Base-by-base conservation (phyloP, 2,888 invertebrate species). In the Venustoraphidia nigricollis region DNA sequence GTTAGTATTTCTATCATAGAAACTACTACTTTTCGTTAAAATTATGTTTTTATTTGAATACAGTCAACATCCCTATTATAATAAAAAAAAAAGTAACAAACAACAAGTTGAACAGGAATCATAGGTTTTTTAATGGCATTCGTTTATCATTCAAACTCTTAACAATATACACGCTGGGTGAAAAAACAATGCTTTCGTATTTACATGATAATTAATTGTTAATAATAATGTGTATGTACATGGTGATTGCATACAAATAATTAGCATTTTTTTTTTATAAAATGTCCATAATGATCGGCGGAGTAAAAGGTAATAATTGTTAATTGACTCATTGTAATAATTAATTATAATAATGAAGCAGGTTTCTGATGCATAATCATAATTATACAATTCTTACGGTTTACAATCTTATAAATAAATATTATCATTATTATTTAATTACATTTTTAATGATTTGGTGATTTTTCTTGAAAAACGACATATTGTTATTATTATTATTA, bases 271-370 rank as follows among this genome's bases (percentile, higher is more conserved):
- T 27, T 27, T 27, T 27, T 27, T 42, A 42, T 42, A 42, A 42
- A 42, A 42, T 42, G 42, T 42, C 34, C 34, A 42, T 42, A 17
- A 42, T 42, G 42, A 42, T 42, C 34, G 42, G 42, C 42, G 42
- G 42, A 42, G 42, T 42, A 14, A 39, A 42, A 42, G 42, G 42
- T 42, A 42, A 42, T 27, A 27, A 27, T 27, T 34, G 42, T 42
- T 42, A 42, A 42, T 42, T 42, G 42, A 42, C 42, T 42, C 34
- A 42, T 42, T 42, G 42, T 42, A 42, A 42, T 34, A 42, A 42
- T 27, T 27, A 27, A 27, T 42, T 27, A 42, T 42, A 42, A 42
- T 42, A 42, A 42, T 42, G 42, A 42, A 42, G 42, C 42, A 42
- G 42, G 34, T 42, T 27, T 27, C 27, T 17, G 42, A 42, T 14